Conservation (phyloP, 2,113 vertebrate species). For the Nibea coibor region DNA sequence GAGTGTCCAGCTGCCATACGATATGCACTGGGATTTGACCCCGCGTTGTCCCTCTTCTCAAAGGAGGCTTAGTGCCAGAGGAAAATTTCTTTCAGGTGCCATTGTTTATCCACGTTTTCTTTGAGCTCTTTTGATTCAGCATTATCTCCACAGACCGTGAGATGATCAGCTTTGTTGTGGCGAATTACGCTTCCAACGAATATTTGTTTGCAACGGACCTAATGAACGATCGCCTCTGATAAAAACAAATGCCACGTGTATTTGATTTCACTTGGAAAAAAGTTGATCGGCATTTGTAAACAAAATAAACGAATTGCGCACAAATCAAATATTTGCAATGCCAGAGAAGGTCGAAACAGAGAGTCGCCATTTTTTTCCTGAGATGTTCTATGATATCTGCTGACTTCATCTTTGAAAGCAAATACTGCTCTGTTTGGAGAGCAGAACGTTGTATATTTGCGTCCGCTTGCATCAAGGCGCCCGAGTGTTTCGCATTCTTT, state of each 20-base stretch:
- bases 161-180: conserved; percentile 1
- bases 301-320: conserved; percentile 11
- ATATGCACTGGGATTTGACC: conserved; percentile 10
- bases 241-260: background rate
- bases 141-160: conserved; percentile 1
- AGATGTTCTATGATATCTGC: background rate
- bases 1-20: background rate
- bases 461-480: conserved; percentile 4
- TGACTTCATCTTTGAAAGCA: conserved; percentile 4
- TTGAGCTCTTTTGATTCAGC: background rate
- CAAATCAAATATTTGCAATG: conserved; percentile 39
- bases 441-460: conserved; percentile 8
- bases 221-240: background rate
- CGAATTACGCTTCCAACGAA: background rate
- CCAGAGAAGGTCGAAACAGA: background rate
- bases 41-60: background rate
- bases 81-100: conserved; percentile 49
- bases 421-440: conserved; percentile 8
- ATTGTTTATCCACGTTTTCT: conserved; percentile 1
- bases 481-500: conserved; percentile 3
- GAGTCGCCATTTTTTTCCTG: background rate
- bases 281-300: conserved; percentile 10
- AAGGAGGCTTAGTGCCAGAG: conserved; percentile 15
- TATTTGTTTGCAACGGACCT: background rate
- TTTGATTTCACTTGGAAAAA: conserved; percentile 5